These are phyloP conservation scores for Ornithoptera priamus DNA, from an alignment of 2,888 invertebrate species.

Conservation along the genomic window DNA sequence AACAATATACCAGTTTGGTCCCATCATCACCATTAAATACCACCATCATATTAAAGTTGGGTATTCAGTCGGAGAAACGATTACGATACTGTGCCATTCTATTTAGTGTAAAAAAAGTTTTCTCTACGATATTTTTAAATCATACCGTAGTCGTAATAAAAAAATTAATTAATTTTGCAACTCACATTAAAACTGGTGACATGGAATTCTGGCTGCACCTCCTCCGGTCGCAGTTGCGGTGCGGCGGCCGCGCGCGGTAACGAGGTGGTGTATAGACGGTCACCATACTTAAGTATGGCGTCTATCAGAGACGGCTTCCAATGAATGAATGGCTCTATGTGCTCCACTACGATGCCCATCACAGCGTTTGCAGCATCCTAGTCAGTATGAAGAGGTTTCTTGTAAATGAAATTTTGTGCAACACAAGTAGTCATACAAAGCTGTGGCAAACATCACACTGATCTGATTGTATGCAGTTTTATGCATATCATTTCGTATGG, in stretches of 20 bases:
- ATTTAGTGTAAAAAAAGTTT: too few relatives aligned
- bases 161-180: slow-evolving; percentile 17
- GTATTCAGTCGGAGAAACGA: too few relatives aligned
- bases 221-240: slow-evolving; percentile 46
- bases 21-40: too few relatives aligned
- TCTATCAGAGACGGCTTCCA: slow-evolving; percentile 81
- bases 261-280: slow-evolving; percentile 78
- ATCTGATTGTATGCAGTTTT: too few relatives aligned
- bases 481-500: too few relatives aligned
- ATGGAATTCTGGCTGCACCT: slow-evolving; percentile 55
- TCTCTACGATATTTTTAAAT: too few relatives aligned
- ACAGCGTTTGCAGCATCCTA: slow-evolving; percentile 80
- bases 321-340: slow-evolving; percentile 76
- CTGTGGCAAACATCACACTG: too few relatives aligned
- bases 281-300: slow-evolving; percentile 82
- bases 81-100: too few relatives aligned
- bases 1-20: too few relatives aligned
- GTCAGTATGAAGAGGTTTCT: background rate
- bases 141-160: background rate
- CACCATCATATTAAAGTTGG: too few relatives aligned
- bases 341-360: slow-evolving; percentile 80
- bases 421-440: too few relatives aligned
- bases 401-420: background rate
- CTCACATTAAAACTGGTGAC: slow-evolving; percentile 69
- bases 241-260: slow-evolving; percentile 48